Evolutionary conservation across 2,113 vertebrate genomes (phyloP), one percentile per base, ranked within the genome.

Genomic region (Esox niger): DNA sequence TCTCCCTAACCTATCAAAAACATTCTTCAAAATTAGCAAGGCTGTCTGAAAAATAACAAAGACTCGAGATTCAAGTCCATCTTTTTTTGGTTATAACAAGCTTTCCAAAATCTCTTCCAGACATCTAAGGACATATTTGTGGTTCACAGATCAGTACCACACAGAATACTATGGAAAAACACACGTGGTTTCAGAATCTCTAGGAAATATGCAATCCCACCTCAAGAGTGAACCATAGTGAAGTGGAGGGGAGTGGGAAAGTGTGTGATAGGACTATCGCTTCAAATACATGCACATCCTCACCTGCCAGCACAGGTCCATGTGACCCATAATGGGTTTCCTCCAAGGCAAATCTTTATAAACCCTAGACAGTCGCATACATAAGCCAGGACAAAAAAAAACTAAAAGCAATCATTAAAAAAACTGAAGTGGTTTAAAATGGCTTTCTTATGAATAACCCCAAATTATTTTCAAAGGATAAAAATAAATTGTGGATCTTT

Each of bases 381-480:
- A 29, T 27, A 46, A 54, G 70, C 75, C 25, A 62, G 71, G 75
- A 61, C 27, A 82, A 57, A 73, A 66, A 43, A 58, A 71, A 76
- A 72, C 69, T 76, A 83, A 89, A 88, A 82, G 66, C 64, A 79
- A 77, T 69, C 13, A 56, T 77, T 74, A 79, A 85, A 49, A 70
- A 66, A 84, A 70, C 25, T 64, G 78, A 79, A 80, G 84, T 82
- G 71, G 78, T 80, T 88, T 85, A 82, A 73, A 89, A 91, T 82
- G 82, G 84, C 83, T 85, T 90, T 76, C 71, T 68, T 74, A 73
- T 70, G 80, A 83, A 81, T 66, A 81, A 82, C 68, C 77, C 68
- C 72, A 79, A 79, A 85, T 79, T 77, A 82, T 57, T 69, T 76
- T 79, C 23, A 52, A 76, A 83, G 76, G 27, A 74, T 76, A 76